Conservation (phyloP, 37 sponge, comb jelly and placozoan species). For the Aplysina aerophoba region DNA sequence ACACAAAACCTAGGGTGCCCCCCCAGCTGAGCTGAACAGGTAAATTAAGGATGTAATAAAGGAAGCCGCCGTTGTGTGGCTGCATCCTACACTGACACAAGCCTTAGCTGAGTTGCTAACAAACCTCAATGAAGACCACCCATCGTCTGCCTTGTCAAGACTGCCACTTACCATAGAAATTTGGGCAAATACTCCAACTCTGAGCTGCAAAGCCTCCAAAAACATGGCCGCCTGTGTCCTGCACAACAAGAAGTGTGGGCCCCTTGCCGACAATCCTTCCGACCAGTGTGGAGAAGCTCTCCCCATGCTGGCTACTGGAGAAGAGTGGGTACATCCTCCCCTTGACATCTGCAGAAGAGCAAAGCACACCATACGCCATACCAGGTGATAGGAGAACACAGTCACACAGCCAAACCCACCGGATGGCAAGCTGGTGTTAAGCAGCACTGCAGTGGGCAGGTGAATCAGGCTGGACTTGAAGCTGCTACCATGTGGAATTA, state of each 20-base stretch:
- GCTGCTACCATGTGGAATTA: background rate
- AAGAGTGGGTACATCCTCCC: conserved; percentile 81
- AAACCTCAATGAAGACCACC: no score
- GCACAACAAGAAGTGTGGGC: conserved; percentile 78
- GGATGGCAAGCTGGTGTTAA: conserved; percentile 32
- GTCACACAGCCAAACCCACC: background rate
- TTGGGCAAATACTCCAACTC: conserved; percentile 70
- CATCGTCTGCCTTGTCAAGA: background rate
- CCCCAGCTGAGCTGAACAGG: no score
- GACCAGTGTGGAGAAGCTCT: conserved; percentile 88
- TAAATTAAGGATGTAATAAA: no score
- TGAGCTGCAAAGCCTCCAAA: conserved; percentile 89
- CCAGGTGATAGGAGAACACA: no score
- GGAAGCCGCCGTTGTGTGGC: no score
- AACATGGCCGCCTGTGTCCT: conserved; percentile 74
- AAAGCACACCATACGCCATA: no score
- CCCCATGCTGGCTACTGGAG: conserved; percentile 79
- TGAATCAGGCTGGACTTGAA: conserved; percentile 56
- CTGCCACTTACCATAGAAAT: conserved; percentile 68
- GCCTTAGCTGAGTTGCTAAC: no score
- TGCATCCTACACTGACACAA: no score
- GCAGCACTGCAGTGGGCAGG: conserved; percentile 29
- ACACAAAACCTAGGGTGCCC: no score
- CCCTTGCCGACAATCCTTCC: conserved; percentile 67
- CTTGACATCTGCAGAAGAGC: conserved; percentile 45